Conservation (phyloP, 1,140 invertebrate genomes). For the Brachystomella parvula region DNA sequence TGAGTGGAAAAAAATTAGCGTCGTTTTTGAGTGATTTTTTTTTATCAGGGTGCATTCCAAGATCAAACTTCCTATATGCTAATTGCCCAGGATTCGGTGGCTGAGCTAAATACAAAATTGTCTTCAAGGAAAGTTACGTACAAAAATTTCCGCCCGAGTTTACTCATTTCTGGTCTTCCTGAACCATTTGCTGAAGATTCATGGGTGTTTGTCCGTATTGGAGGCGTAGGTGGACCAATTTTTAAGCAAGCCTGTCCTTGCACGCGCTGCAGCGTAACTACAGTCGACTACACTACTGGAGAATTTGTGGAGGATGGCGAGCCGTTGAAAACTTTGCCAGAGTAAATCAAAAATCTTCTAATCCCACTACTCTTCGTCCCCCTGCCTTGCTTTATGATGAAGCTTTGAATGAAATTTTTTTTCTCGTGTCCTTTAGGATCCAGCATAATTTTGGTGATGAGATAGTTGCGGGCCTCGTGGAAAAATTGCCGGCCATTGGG, state of each 20-base stretch:
- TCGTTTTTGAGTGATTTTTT: too few species aligned
- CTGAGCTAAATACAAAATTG: slow-evolving; percentile 40
- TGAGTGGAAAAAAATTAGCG: too few species aligned
- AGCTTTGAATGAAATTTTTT: neutral
- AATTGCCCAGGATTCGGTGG: slow-evolving; percentile 40
- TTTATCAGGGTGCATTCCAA: slow-evolving; percentile 39
- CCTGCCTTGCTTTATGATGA: neutral
- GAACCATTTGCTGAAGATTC: slow-evolving; percentile 39
- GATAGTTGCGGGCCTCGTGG: neutral
- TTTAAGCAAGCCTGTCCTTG: slow-evolving; percentile 38
- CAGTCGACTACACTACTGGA: slow-evolving; percentile 41
- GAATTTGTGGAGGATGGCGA: slow-evolving; percentile 37
- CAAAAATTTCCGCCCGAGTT: slow-evolving; percentile 39
- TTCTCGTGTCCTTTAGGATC: neutral
- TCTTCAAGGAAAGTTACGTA: slow-evolving; percentile 36
- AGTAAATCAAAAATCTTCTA: neutral
- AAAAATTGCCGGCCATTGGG: neutral
- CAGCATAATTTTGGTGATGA: neutral
- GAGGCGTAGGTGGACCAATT: slow-evolving; percentile 32
- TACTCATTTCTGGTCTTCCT: slow-evolving; percentile 33
- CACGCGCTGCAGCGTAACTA: slow-evolving; percentile 41
- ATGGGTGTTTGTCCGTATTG: slow-evolving; percentile 39
- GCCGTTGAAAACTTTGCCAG: neutral
- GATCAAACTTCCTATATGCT: slow-evolving; percentile 43
- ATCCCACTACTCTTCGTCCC: neutral